A percentile compares a stretch with the other conserved stretches of the same genome.
phyloP scores from a whole-genome alignment of 2,113 vertebrate species.

The Columbina picui region DNA sequence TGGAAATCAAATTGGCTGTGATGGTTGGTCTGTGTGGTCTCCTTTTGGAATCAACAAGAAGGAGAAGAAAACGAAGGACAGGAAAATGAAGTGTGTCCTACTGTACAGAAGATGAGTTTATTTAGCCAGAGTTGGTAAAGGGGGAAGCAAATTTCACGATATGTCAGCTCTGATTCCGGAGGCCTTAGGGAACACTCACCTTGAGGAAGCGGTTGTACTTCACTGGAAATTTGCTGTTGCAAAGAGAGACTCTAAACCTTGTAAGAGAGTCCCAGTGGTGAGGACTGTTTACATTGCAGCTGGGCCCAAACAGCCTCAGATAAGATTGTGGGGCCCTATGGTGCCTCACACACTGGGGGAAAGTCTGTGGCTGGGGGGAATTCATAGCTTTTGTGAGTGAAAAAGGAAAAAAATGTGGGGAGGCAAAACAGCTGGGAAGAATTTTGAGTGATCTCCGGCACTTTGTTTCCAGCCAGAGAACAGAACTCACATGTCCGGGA shows the following conservation, averaged over 20 bases:
- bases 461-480: neutral
- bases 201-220: neutral
- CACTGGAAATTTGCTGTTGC: neutral
- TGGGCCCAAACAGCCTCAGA: neutral
- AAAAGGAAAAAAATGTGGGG: neutral
- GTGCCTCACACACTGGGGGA: neutral
- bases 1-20: constrained; percentile 28
- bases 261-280: neutral
- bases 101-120: constrained; percentile 4
- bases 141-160: neutral
- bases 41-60: constrained; percentile 22
- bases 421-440: neutral
- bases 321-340: neutral
- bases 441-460: neutral
- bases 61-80: neutral
- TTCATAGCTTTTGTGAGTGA: neutral
- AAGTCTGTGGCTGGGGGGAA: neutral
- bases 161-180: constrained; percentile 6
- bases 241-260: neutral
- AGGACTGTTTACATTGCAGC: neutral
- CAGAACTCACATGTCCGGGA: neutral
- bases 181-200: neutral
- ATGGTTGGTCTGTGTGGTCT: constrained; percentile 16
- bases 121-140: constrained; percentile 9
- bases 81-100: neutral